These are phyloP conservation scores for Hydra vulgaris DNA, from an alignment of 30 jellyfish, hydroid and myxozoan species.

Conservation along the genomic window DNA sequence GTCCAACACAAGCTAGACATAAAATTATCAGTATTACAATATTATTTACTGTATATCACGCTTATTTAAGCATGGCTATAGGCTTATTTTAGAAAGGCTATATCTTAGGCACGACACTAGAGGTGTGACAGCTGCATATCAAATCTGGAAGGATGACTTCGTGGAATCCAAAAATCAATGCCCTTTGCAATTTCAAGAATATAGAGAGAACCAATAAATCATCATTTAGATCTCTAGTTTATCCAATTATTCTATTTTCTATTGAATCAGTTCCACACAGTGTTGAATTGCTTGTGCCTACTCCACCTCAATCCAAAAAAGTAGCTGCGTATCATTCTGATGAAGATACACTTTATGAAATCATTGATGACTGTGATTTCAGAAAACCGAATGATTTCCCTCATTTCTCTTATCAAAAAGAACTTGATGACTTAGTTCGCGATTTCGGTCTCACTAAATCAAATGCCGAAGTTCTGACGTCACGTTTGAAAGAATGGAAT, in stretches of 20 bases:
- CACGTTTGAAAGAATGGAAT: not conserved
- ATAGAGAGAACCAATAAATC: not conserved
- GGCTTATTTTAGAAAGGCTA: not conserved
- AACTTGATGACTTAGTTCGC: not conserved
- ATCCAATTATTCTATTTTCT: not conserved
- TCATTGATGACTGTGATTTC: no score
- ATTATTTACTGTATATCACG: not conserved
- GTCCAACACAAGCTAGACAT: not conserved
- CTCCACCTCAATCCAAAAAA: not conserved
- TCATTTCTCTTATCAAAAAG: not conserved
- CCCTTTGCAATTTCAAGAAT: not conserved
- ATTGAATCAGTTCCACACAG: not conserved
- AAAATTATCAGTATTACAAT: not conserved
- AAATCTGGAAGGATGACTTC: not conserved
- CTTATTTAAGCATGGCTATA: not conserved
- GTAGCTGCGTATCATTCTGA: no score
- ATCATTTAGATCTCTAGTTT: not conserved
- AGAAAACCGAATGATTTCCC: not conserved
- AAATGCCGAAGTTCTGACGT: not conserved
- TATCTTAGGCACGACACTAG: not conserved
- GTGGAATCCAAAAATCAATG: not conserved
- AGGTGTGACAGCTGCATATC: not conserved
- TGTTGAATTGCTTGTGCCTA: not conserved
- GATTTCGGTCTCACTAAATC: not conserved
- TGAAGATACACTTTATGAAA: no score